phyloP scores from a whole-genome alignment of 2,797 vertebrate genomes.

The Calcarius lapponicus region DNA sequence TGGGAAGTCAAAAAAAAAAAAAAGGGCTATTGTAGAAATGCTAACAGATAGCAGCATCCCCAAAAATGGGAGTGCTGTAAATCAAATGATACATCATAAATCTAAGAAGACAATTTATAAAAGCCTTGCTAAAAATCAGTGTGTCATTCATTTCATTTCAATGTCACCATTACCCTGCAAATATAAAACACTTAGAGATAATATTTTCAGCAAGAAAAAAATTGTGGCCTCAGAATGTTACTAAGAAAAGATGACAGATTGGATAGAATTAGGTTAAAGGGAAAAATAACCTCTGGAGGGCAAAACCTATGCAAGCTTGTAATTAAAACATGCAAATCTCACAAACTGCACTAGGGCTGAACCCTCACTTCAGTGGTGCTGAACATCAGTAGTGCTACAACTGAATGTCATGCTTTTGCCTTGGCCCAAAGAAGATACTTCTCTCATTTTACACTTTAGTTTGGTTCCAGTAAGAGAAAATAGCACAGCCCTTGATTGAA shows the following conservation, averaged over 20 bases:
- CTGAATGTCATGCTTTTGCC: background rate
- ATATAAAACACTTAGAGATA: conserved; percentile 17
- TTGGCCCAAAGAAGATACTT: background rate
- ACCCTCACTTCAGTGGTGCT: background rate
- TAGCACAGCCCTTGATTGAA: background rate
- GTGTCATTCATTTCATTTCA: conserved; percentile 30
- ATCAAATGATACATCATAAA: conserved; percentile 16
- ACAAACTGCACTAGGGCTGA: background rate
- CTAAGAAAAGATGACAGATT: conserved; percentile 40
- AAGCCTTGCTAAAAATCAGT: conserved; percentile 33
- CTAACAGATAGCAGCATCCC: background rate
- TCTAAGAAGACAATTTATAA: conserved; percentile 37
- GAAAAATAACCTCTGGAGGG: conserved; percentile 11
- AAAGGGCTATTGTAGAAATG: background rate
- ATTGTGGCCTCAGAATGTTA: background rate
- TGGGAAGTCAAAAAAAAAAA: background rate
- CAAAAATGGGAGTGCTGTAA: background rate
- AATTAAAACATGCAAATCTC: background rate
- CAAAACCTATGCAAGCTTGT: background rate
- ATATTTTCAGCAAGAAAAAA: conserved; percentile 13
- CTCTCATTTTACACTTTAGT: background rate
- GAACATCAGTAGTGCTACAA: background rate
- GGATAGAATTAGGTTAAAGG: conserved; percentile 38
- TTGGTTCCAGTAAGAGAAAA: background rate
- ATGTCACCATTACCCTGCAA: conserved; percentile 45